phyloP scores from a whole-genome alignment of 1,140 invertebrate genomes.

The Meloidogyne chitwoodi region DNA sequence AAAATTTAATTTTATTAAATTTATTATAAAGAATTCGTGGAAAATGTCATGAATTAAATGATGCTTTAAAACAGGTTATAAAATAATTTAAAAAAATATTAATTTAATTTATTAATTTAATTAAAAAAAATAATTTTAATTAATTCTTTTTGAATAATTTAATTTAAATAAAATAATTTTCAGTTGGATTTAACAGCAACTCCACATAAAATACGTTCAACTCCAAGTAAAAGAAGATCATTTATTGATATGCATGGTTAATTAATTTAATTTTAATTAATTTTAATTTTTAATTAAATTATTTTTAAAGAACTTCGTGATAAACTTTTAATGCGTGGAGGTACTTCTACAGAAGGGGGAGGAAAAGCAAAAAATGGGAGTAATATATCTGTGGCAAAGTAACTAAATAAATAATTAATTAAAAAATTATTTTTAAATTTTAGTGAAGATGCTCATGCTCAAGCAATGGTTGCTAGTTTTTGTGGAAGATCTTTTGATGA shows the following conservation, averaged over 20 bases:
- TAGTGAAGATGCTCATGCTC: slow-evolving; percentile 59
- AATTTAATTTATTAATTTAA: too few relatives aligned
- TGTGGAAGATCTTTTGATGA: slow-evolving; percentile 60
- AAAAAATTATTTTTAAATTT: slow-evolving; percentile 23
- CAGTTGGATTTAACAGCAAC: slow-evolving; percentile 58
- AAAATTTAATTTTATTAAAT: not conserved
- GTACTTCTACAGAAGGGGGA: slow-evolving; percentile 41
- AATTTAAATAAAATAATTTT: not conserved
- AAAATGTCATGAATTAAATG: slow-evolving; percentile 59
- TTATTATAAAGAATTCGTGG: slow-evolving; percentile 39
- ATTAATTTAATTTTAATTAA: not conserved
- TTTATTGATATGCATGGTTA: slow-evolving; percentile 55
- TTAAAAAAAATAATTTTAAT: too few relatives aligned
- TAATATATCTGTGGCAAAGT: slow-evolving; percentile 59
- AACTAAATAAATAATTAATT: slow-evolving; percentile 1
- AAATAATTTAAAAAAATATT: too few relatives aligned
- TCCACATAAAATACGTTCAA: slow-evolving; percentile 60
- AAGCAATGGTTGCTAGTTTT: slow-evolving; percentile 60
- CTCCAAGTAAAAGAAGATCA: slow-evolving; percentile 54
- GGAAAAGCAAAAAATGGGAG: slow-evolving; percentile 53
- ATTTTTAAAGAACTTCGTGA: slow-evolving; percentile 46
- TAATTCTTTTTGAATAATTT: too few relatives aligned
- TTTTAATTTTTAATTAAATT: not conserved
- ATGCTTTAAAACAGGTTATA: slow-evolving; percentile 56
- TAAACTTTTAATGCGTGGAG: slow-evolving; percentile 53